Conservation (phyloP, 2,888 invertebrate genomes). For the Prenolepis imparis region DNA sequence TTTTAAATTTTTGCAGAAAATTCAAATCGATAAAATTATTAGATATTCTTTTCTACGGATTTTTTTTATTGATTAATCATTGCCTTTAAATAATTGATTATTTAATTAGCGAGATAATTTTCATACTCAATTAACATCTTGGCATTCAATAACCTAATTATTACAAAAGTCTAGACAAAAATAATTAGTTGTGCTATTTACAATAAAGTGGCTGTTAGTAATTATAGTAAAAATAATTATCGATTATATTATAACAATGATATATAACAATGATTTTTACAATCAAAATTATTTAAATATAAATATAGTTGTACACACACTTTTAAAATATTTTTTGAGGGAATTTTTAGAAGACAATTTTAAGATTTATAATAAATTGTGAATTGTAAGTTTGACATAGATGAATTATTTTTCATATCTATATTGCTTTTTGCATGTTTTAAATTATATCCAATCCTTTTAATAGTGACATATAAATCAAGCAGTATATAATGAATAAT, state of each 20-base stretch:
- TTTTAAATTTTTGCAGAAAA: not conserved
- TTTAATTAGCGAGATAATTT: not conserved
- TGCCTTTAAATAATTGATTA: not conserved
- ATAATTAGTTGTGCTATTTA: not conserved
- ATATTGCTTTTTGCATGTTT: not conserved
- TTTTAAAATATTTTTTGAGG: not conserved
- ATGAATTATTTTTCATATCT: not conserved
- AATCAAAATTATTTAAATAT: too few relatives aligned
- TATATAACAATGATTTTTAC: not conserved
- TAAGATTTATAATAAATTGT: not conserved
- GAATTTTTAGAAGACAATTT: not conserved
- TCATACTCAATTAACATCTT: conserved; percentile 1
- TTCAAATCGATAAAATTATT: not conserved
- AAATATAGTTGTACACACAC: not conserved
- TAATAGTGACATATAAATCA: not conserved
- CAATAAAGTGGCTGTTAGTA: not conserved
- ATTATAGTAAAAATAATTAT: not conserved
- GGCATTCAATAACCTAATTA: conserved; percentile 3
- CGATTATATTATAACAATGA: conserved; percentile 9
- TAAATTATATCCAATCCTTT: not conserved
- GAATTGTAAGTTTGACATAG: not conserved
- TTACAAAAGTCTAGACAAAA: conserved; percentile 8
- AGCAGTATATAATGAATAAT: not conserved
- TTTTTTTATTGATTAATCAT: not conserved
- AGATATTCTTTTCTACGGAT: not conserved